Percentiles rank a stretch among this genome's conserved stretches.
These are phyloP conservation scores for Geotrupes spiniger DNA, from an alignment of 2,888 invertebrate species.

Conservation along the genomic window DNA sequence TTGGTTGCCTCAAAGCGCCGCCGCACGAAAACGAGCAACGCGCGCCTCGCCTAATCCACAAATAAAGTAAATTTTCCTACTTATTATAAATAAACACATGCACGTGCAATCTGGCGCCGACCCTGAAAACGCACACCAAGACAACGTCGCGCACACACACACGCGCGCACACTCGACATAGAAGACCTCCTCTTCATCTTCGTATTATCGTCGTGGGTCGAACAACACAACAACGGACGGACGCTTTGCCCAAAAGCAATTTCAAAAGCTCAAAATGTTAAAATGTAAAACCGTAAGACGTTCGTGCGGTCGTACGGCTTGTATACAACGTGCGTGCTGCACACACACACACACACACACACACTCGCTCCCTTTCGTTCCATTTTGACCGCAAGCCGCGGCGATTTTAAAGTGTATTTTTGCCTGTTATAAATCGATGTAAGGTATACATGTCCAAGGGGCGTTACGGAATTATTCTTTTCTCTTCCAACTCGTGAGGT, in stretches of 20 bases:
- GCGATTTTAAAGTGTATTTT: constrained; percentile 46
- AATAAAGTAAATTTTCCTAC: too few relatives aligned
- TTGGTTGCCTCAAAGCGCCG: too few relatives aligned
- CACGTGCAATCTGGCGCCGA: too few relatives aligned
- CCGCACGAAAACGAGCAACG: too few relatives aligned
- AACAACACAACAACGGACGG: too few relatives aligned
- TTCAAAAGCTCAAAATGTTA: constrained; percentile 46
- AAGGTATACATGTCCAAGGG: constrained; percentile 52
- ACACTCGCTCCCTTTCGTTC: constrained; percentile 9
- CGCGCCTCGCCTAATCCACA: too few relatives aligned
- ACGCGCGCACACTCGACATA: too few relatives aligned
- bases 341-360: neutral
- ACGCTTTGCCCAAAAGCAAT: constrained; percentile 45
- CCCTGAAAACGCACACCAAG: too few relatives aligned
- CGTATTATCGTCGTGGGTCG: too few relatives aligned
- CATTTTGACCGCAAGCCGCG: constrained; percentile 34
- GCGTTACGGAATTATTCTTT: constrained; percentile 54
- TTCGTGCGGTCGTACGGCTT: neutral
- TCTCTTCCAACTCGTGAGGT: constrained; percentile 53
- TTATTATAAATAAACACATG: too few relatives aligned
- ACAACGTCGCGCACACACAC: too few relatives aligned
- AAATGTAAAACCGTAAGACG: constrained; percentile 30
- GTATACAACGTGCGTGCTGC: constrained; percentile 14
- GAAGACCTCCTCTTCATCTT: too few relatives aligned
- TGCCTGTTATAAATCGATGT: constrained; percentile 49